phyloP scores from a whole-genome alignment of 1,140 invertebrate species.

The Lithobius niger region DNA sequence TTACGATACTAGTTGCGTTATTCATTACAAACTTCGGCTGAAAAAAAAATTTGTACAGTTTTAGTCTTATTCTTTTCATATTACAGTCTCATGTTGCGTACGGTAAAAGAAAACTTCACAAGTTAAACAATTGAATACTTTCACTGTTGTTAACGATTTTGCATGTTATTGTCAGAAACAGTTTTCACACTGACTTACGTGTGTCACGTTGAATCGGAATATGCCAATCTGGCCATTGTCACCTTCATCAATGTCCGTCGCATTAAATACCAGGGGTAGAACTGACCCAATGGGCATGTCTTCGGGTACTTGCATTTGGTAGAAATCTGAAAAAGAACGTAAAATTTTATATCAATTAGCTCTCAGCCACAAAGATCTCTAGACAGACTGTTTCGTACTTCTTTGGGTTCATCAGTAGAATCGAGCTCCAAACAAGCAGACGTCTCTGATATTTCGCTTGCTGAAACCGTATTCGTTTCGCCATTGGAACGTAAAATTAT shows the following conservation, averaged over 20 bases:
- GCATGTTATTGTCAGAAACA: conserved; percentile 8
- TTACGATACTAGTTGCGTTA: conserved; percentile 57
- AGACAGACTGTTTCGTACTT: too few species aligned
- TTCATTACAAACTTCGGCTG: conserved; percentile 60
- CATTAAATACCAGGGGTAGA: conserved; percentile 60
- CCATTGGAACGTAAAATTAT: conserved; percentile 14
- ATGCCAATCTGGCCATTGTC: conserved; percentile 80
- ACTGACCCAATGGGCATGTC: conserved; percentile 72
- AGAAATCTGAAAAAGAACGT: conserved; percentile 42
- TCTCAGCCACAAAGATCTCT: too few species aligned
- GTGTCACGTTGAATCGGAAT: conserved; percentile 31
- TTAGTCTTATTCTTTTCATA: too few species aligned
- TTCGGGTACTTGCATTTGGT: conserved; percentile 80
- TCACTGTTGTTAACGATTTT: neutral
- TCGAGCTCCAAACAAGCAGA: too few species aligned
- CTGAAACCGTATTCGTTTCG: too few species aligned
- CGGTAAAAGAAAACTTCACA: neutral
- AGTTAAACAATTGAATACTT: conserved; percentile 7
- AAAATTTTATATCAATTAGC: too few species aligned
- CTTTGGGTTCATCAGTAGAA: conserved; percentile 14
- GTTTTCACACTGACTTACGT: conserved; percentile 33
- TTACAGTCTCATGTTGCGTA: too few species aligned
- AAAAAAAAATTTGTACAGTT: conserved; percentile 11
- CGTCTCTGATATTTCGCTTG: too few species aligned
- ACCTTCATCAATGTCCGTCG: conserved; percentile 67